Evolutionary conservation across 2,888 invertebrate species (phyloP), one percentile per base, ranked within the genome.

Genomic region (Xestia xanthographa): DNA sequence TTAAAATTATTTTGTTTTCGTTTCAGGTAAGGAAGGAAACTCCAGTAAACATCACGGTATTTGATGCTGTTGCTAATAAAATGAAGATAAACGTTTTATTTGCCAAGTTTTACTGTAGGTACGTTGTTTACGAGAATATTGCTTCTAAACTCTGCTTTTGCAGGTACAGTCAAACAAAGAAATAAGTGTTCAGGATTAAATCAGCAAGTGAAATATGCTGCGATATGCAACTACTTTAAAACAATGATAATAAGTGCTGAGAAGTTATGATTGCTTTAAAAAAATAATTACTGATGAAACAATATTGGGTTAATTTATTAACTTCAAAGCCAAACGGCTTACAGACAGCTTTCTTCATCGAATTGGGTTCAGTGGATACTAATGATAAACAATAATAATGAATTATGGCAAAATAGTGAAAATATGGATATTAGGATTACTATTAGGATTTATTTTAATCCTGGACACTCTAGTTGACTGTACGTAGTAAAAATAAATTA

Each of bases 11-110:
- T 63, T 74, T 72, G 45, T 74, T 87, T 79, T 85, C 48, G 60
- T 87, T 87, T 17, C 87, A 87, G 86, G 86, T 87, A 87, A 87
- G 87, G 56, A 87, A 87, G 87, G 62, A 17, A 66, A 58, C 58
- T 76, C 26, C 58, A 11, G 65, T 77, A 75, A 79, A 78, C 66
- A 48, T 34, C 50, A 5, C 5, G 8, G 43, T n/a, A 63, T 76
- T 86, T 69, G 70, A 62, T 76, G 69, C 75, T 65, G 63, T 26
- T 70, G 50, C 45, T 34, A 77, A 85, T 81, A 82, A 86, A 79
- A 84, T 72, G 53, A 77, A 84, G 86, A 86, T 87, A 87, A 87
- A 86, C 60, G 74, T 76, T 84, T 85, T 85, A 85, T 80, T 80
- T 70, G 60, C 63, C 29, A 68, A 58, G 50, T 78, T 85, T 86